Conservation (phyloP, 2,888 invertebrate genomes). For the Buathra laborator region DNA sequence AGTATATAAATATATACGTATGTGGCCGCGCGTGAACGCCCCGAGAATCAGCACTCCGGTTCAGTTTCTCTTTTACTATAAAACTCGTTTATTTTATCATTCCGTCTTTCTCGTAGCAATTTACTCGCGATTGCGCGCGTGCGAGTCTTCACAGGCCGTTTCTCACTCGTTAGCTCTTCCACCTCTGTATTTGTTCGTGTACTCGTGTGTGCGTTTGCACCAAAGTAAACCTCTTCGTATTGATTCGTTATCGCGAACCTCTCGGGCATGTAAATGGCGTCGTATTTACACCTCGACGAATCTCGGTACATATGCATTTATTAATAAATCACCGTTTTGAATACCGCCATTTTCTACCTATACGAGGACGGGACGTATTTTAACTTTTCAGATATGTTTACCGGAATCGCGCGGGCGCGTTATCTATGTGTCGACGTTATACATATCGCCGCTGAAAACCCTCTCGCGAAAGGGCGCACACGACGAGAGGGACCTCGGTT, state of each 20-base stretch:
- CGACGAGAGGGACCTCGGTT: slow-evolving; percentile 60
- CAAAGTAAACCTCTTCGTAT: slow-evolving; percentile 37
- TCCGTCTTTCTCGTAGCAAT: slow-evolving; percentile 47
- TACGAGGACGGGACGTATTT: slow-evolving; percentile 28
- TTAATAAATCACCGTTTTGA: slow-evolving; percentile 47
- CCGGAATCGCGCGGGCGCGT: slow-evolving; percentile 9
- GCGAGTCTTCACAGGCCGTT: slow-evolving; percentile 49
- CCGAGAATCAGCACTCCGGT: slow-evolving; percentile 46
- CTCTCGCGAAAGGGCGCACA: slow-evolving; percentile 64
- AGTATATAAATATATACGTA: slow-evolving; percentile 19
- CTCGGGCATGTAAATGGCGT: slow-evolving; percentile 31
- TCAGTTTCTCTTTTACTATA: slow-evolving; percentile 22
- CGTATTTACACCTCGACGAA: slow-evolving; percentile 1
- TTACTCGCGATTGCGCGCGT: slow-evolving; percentile 53
- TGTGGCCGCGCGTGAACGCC: slow-evolving; percentile 44
- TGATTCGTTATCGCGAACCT: slow-evolving; percentile 35
- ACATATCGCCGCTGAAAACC: slow-evolving; percentile 64
- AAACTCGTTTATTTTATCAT: slow-evolving; percentile 51
- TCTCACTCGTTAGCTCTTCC: slow-evolving; percentile 44
- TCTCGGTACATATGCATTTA: slow-evolving; percentile 31
- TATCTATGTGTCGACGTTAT: slow-evolving; percentile 12
- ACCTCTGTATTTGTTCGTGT: slow-evolving; percentile 37
- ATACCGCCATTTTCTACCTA: not conserved
- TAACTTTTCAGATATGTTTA: slow-evolving; percentile 46
- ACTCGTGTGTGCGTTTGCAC: not conserved